phyloP scores from a whole-genome alignment of 2,113 vertebrate species.

The Antigone vipio region DNA sequence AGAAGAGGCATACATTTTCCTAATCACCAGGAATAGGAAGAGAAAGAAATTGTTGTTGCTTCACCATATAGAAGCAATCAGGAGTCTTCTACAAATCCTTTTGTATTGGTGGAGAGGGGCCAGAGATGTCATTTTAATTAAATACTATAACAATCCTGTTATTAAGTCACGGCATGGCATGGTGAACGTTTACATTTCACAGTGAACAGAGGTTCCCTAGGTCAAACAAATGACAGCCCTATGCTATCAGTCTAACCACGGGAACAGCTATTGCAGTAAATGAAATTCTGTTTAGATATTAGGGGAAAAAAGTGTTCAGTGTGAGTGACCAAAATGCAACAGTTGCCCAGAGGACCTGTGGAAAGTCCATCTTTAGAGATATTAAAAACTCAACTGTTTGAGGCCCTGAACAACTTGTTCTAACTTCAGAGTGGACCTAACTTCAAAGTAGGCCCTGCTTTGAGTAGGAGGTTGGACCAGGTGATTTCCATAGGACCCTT shows the following conservation, averaged over 20 bases:
- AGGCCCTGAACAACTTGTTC: not conserved
- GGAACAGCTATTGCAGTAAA: not conserved
- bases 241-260: not conserved
- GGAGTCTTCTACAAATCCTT: not conserved
- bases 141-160: not conserved
- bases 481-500: not conserved
- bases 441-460: not conserved
- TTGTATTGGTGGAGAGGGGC: not conserved
- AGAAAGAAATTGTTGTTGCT: not conserved
- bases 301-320: not conserved
- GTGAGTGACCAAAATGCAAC: not conserved
- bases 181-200: rapidly evolving
- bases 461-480: not conserved
- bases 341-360: not conserved
- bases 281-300: not conserved
- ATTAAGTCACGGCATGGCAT: not conserved
- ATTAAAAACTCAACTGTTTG: not conserved
- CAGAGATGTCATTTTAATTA: not conserved
- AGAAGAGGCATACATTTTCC: not conserved
- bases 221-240: not conserved
- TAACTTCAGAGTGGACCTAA: not conserved
- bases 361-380: not conserved
- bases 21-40: not conserved
- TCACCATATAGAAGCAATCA: not conserved
- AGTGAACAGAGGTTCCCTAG: not conserved